Base-by-base conservation (phyloP, 2,888 invertebrate species). In the Drosophila histrio region DNA sequence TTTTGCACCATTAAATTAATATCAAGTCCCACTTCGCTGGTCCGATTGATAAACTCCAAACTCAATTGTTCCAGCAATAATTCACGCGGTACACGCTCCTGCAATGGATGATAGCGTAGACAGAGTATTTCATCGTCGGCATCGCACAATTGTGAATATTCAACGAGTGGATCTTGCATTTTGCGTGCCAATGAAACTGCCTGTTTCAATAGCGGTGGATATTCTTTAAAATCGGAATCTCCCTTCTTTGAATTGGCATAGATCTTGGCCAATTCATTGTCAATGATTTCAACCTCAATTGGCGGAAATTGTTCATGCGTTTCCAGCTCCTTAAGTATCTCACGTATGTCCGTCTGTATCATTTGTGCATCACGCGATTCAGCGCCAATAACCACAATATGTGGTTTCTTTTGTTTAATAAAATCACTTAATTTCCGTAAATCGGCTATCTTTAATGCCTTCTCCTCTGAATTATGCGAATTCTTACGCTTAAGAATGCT, bases 11-110 rank as follows among this genome's bases (percentile, higher is more conserved):
- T 97, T 86, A 96, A 94, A 90, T 99, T 99, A 8, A 99, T 95
- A 89, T 99, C 99, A 0, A 99, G 98, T 6, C 99, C 99, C 0
- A 99, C 99, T 93, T 99, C 99, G 90, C 99, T 99, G 0, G 98
- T 97, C 54, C 98, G 94, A 90, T 98, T 99, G 1, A 99, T 97
- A 88, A 96, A 96, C 93, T 99, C 98, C 56, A 97, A 92, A 72
- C 96, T 95, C 4, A 99, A 93, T 32, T 96, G 96, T 84, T 97
- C 96, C 2, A 97, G 91, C 41, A 99, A 92, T 52, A 97, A 96
- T 60, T 99, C 98, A 89, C 97, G 97, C 0, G 94, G 91, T 61
- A 96, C 91, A 88, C 96, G 95, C 89, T 96, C 96, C 92, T 96
- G 95, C 43, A 99, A 91, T 0, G 97, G 94, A 91, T 99, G 98